Evolutionary conservation across 2,113 vertebrate species (phyloP).

Genomic region (Microcebus tavaratra): DNA sequence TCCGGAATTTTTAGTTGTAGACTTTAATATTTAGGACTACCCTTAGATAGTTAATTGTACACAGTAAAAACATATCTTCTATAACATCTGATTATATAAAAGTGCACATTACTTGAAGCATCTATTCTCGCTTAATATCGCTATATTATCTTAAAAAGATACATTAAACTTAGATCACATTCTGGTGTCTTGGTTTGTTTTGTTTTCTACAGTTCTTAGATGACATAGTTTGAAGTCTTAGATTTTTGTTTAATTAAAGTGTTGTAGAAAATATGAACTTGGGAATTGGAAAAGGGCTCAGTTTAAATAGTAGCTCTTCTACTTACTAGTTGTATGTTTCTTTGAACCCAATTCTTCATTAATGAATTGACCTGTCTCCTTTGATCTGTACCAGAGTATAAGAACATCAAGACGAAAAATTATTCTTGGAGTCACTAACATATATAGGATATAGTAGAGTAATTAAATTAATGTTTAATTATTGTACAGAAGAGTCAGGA

Average conservation of each 20-base stretch:
- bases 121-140: background rate
- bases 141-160: background rate
- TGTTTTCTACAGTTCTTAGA: background rate
- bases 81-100: background rate
- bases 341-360: constrained; percentile 4
- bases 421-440: background rate
- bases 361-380: background rate
- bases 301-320: background rate
- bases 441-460: background rate
- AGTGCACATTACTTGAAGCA: background rate
- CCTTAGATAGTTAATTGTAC: background rate
- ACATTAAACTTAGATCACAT: background rate
- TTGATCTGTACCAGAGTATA: background rate
- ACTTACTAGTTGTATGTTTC: background rate
- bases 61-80: background rate
- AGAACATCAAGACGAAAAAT: background rate
- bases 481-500: background rate
- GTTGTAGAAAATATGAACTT: background rate
- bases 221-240: background rate
- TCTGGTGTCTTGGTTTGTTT: background rate
- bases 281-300: background rate
- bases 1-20: background rate
- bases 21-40: background rate
- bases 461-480: background rate
- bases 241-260: no score